Percentiles rank a stretch among this genome's conserved stretches.
These are phyloP conservation scores for Tinamus guttatus DNA, from an alignment of 2,113 vertebrate species.

Conservation along the genomic window DNA sequence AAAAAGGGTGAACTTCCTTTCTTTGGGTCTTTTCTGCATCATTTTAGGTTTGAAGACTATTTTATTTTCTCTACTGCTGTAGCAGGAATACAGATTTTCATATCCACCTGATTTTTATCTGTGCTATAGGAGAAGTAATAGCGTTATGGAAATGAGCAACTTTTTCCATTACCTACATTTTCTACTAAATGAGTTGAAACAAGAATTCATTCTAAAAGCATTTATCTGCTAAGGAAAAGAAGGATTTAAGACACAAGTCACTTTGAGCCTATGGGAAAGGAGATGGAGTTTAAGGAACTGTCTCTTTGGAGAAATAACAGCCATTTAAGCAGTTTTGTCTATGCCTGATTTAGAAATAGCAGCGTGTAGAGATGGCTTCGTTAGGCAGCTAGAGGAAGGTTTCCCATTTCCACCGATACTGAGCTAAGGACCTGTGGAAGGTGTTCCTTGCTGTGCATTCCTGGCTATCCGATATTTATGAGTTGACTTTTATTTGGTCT, in stretches of 20 bases:
- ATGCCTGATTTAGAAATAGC: neutral
- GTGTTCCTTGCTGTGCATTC: neutral
- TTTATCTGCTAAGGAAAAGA: constrained; percentile 10
- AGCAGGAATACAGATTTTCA: neutral
- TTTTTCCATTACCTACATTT: neutral
- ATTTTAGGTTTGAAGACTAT: neutral
- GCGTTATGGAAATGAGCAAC: neutral
- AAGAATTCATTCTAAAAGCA: constrained; percentile 14
- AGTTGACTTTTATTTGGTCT: neutral
- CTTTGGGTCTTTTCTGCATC: neutral
- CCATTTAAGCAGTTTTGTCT: neutral
- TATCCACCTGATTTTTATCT: neutral
- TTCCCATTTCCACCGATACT: neutral
- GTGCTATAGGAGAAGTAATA: neutral
- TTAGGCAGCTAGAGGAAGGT: neutral
- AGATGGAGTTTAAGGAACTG: constrained; percentile 5
- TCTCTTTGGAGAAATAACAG: neutral
- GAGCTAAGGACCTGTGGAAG: neutral
- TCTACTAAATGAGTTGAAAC: constrained; percentile 25
- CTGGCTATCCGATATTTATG: neutral
- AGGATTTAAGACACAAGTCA: neutral
- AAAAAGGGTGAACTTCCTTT: neutral
- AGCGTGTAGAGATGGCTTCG: neutral
- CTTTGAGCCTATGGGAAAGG: neutral
- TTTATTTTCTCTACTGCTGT: neutral